A percentile compares a stretch with the other conserved stretches of the same genome.
Conservation (phyloP, 2,888 invertebrate genomes). For the Gastracanthus pulcherrimus region DNA sequence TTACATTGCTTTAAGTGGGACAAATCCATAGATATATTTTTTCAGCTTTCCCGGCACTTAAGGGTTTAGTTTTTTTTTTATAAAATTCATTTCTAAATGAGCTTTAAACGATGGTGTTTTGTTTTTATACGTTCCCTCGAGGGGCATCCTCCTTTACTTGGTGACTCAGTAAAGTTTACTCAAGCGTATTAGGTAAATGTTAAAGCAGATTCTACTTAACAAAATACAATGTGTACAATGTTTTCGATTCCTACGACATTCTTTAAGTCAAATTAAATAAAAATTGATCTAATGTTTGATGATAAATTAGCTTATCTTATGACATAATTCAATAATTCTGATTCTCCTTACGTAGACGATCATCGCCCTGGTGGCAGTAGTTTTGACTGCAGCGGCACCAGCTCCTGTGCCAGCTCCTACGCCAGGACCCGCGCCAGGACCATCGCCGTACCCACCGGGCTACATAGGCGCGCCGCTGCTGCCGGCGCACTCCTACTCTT, state of each 20-base stretch:
- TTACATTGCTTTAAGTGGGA: too few relatives aligned
- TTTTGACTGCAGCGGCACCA: constrained; percentile 51
- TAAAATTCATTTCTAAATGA: too few relatives aligned
- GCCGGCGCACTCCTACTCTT: constrained; percentile 48
- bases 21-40: too few relatives aligned
- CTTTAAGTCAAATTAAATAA: not conserved
- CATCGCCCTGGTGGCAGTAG: constrained; percentile 44
- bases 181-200: too few relatives aligned
- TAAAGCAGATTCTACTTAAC: too few relatives aligned
- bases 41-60: too few relatives aligned
- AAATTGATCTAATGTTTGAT: not conserved
- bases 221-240: not conserved
- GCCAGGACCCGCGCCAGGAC: not conserved
- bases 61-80: too few relatives aligned
- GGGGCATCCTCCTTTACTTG: too few relatives aligned
- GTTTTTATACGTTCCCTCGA: too few relatives aligned
- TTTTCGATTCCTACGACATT: not conserved
- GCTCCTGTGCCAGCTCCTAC: not conserved
- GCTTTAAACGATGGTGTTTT: too few relatives aligned
- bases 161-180: too few relatives aligned
- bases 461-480: constrained; percentile 54
- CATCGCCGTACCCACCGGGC: constrained; percentile 3
- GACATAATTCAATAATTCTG: not conserved
- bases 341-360: constrained; percentile 55
- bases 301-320: not conserved